These are phyloP conservation scores for honey bee (Apis mellifera) DNA, from an alignment of 1,140 invertebrate genomes.

Conservation along the genomic window DNA sequence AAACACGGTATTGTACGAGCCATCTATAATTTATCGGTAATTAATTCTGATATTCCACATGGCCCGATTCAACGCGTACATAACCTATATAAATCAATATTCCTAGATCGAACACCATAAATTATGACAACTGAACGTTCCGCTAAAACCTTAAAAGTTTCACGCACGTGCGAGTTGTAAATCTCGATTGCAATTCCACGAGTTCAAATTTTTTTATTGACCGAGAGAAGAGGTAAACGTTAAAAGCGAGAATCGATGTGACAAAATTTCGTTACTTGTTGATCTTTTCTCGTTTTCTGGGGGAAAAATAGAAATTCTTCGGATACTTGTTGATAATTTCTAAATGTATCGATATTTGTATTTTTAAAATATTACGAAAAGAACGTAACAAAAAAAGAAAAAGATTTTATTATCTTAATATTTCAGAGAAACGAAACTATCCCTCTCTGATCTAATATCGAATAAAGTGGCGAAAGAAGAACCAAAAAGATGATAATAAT, in stretches of 20 bases:
- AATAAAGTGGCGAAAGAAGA: background rate
- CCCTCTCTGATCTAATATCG: no score
- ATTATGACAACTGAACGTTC: background rate
- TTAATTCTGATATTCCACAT: conserved; percentile 2
- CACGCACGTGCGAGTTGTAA: background rate
- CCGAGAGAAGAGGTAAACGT: no score
- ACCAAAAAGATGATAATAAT: background rate
- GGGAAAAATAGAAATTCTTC: no score
- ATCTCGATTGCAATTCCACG: background rate
- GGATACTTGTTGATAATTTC: no score
- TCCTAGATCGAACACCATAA: background rate
- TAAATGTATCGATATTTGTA: no score
- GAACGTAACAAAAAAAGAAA: no score
- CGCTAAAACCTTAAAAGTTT: background rate
- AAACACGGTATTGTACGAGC: conserved; percentile 14
- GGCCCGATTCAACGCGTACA: background rate
- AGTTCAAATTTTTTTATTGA: no score
- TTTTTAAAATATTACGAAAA: no score
- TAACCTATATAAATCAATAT: background rate
- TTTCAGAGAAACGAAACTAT: background rate
- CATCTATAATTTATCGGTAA: conserved; percentile 3
- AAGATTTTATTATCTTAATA: no score
- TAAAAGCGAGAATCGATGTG: no score
- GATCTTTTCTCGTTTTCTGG: no score
- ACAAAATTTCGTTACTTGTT: no score